Percentiles rank a stretch among this genome's conserved stretches.
Evolutionary conservation across 2,113 vertebrate species (phyloP).

Genomic region (Falcunculus frontatus): DNA sequence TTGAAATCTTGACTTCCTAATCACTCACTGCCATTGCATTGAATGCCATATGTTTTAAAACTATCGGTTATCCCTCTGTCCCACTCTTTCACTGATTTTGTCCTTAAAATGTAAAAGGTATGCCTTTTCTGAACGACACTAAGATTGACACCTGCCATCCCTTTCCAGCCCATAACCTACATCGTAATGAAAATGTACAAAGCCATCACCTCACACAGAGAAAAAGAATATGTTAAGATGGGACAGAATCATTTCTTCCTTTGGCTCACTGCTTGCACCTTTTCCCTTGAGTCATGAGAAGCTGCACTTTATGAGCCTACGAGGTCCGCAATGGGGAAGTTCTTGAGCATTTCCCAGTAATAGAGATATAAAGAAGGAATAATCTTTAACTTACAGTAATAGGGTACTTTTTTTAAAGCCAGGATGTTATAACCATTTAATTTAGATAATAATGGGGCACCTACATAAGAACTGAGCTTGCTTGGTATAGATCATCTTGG

Average conservation of each 20-base stretch:
- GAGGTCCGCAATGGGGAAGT: neutral
- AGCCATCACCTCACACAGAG: neutral
- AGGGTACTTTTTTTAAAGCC: neutral
- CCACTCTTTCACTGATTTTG: neutral
- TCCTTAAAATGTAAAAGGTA: neutral
- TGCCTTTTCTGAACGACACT: accelerated
- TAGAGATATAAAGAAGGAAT: neutral
- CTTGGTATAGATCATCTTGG: neutral
- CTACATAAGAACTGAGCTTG: neutral
- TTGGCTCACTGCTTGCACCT: neutral
- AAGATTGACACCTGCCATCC: neutral
- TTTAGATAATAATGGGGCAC: slow-evolving; percentile 21
- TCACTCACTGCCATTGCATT: neutral
- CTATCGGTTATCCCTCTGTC: neutral
- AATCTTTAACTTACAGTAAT: slow-evolving; percentile 30
- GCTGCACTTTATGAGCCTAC: neutral
- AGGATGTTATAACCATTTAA: neutral
- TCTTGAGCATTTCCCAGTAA: slow-evolving; percentile 18
- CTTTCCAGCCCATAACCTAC: neutral
- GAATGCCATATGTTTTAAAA: neutral
- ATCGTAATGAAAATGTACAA: neutral
- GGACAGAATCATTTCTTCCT: neutral
- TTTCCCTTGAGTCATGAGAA: neutral
- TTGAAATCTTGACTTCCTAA: neutral
- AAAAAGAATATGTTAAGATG: neutral